phyloP scores from a whole-genome alignment of 1,140 invertebrate genomes.

The Argopecten irradians region DNA sequence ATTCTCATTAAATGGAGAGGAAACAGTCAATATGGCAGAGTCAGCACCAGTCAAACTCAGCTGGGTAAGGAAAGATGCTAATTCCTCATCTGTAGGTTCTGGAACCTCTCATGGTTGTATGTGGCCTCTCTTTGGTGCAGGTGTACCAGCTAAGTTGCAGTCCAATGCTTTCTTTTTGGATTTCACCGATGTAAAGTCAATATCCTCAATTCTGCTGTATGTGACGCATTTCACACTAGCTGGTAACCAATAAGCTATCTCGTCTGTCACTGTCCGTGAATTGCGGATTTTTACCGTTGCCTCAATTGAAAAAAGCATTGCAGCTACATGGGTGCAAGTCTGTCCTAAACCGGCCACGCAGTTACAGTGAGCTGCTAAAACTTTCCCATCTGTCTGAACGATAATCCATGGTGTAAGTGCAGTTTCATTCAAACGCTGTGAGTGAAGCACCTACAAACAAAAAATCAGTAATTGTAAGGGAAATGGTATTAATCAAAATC shows the following conservation, averaged over 20 bases:
- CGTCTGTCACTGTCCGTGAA: conserved; percentile 41
- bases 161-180: conserved; percentile 29
- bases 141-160: not conserved
- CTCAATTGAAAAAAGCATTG: conserved; percentile 47
- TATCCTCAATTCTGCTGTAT: not conserved
- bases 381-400: conserved; percentile 31
- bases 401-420: conserved; percentile 44
- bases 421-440: conserved; percentile 38
- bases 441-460: conserved; percentile 44
- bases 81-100: not conserved
- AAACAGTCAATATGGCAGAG: not conserved
- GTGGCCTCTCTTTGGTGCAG: not conserved
- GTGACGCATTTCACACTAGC: not conserved
- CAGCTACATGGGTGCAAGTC: conserved; percentile 47
- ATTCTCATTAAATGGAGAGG: not conserved
- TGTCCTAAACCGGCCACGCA: conserved; percentile 57
- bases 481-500: no score
- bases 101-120: not conserved
- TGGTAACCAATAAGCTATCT: conserved; percentile 40
- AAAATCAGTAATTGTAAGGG: no score
- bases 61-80: not conserved
- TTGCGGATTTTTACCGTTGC: conserved; percentile 34
- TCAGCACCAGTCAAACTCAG: not conserved
- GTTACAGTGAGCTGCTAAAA: conserved; percentile 45
- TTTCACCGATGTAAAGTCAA: conserved; percentile 42